Evolutionary conservation across 1,140 invertebrate genomes (phyloP).

Genomic region (Diachasma alloeum): DNA sequence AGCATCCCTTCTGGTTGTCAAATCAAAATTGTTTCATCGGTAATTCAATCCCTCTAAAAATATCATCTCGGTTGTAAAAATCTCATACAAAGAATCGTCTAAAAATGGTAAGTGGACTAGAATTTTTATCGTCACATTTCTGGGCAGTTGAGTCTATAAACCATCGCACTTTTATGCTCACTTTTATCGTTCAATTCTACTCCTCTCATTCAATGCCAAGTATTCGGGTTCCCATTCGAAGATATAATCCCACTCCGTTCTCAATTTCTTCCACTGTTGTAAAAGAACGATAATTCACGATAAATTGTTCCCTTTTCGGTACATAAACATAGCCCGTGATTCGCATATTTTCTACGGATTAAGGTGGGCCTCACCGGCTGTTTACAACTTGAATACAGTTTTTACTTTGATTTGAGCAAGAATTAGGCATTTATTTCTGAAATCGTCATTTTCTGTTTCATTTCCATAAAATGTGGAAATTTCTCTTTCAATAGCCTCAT

Average conservation of each 20-base stretch:
- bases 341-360: too few species aligned
- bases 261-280: neutral
- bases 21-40: neutral
- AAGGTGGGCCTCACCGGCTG: too few species aligned
- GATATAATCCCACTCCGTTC: neutral
- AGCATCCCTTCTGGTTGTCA: neutral
- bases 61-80: neutral
- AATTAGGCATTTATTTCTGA: too few species aligned
- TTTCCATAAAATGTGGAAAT: too few species aligned
- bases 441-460: too few species aligned
- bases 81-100: neutral
- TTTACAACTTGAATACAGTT: too few species aligned
- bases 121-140: neutral
- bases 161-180: neutral
- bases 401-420: too few species aligned
- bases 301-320: neutral
- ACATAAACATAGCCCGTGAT: neutral
- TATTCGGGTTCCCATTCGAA: neutral
- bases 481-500: too few species aligned
- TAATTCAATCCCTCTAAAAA: neutral
- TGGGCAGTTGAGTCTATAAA: neutral
- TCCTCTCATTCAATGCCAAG: neutral
- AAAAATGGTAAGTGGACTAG: neutral
- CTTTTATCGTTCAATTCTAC: neutral
- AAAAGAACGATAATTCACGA: neutral